phyloP scores from a whole-genome alignment of 2,113 vertebrate genomes.

The Campylomormyrus numenius region DNA sequence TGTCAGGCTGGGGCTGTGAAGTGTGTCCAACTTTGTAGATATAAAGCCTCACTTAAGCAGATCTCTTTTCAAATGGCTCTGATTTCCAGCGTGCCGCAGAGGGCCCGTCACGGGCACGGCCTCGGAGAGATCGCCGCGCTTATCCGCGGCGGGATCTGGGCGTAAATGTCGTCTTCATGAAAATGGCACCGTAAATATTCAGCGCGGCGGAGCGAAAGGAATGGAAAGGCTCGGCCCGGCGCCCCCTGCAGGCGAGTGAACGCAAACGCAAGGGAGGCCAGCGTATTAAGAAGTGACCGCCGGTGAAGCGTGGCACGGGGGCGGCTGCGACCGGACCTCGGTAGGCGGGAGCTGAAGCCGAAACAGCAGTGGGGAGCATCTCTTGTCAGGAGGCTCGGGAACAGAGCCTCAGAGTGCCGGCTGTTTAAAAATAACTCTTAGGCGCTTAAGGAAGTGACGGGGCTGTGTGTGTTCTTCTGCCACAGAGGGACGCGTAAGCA shows the following conservation, averaged over 20 bases:
- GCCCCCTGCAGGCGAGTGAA: background rate
- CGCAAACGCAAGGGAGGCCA: background rate
- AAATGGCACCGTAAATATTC: slow-evolving; percentile 9
- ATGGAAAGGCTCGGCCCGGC: background rate
- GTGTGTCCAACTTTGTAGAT: slow-evolving; percentile 13
- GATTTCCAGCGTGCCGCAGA: background rate
- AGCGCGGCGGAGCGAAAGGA: background rate
- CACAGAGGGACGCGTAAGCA: background rate
- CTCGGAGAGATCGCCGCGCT: background rate
- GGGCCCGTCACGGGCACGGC: background rate
- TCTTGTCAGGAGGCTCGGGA: background rate
- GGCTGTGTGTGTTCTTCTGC: background rate
- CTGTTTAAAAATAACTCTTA: background rate
- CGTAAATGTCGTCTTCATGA: background rate
- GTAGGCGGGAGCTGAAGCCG: background rate
- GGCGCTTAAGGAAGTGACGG: background rate
- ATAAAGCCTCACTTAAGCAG: background rate
- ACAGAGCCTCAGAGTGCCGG: background rate
- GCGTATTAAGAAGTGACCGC: background rate
- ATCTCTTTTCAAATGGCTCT: slow-evolving; percentile 5
- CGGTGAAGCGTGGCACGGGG: background rate
- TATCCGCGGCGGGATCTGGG: background rate
- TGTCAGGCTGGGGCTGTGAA: background rate
- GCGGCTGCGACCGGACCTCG: background rate
- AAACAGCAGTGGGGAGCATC: background rate